These are phyloP conservation scores for Menura novaehollandiae DNA, from an alignment of 2,113 vertebrate species.

Conservation along the genomic window DNA sequence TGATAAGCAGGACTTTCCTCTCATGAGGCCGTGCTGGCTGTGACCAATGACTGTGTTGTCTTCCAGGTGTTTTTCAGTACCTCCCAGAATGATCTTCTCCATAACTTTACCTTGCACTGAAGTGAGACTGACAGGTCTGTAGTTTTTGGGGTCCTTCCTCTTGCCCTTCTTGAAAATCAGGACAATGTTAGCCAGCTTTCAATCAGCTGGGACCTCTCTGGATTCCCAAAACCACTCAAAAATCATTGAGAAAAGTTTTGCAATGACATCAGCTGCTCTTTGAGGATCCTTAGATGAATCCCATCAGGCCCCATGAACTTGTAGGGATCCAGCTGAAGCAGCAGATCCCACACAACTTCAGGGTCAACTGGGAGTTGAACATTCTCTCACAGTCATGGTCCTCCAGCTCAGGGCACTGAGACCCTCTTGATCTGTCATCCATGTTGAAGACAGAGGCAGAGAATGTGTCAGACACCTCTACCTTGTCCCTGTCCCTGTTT, in stretches of 20 bases:
- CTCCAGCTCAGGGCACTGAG: neutral
- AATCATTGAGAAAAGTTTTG: neutral
- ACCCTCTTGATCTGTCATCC: neutral
- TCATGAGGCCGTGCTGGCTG: neutral
- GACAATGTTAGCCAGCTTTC: neutral
- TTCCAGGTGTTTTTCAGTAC: neutral
- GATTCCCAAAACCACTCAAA: neutral
- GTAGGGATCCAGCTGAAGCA: neutral
- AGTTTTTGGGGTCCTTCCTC: rapidly evolving
- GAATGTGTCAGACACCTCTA: neutral
- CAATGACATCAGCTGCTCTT: neutral
- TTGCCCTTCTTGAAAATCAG: neutral
- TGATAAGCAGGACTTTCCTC: neutral
- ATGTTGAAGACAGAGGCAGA: neutral
- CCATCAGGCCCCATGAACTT: neutral
- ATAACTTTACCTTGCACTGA: neutral
- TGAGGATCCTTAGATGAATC: neutral
- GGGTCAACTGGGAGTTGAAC: neutral
- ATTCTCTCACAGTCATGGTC: neutral
- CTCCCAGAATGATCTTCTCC: neutral
- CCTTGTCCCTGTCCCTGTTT: neutral
- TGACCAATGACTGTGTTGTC: neutral
- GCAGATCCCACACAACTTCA: neutral
- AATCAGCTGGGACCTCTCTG: neutral
- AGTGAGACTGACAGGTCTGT: neutral